Evolutionary conservation across 2,888 invertebrate genomes (phyloP).

Genomic region (Thymelicus sylvestris): DNA sequence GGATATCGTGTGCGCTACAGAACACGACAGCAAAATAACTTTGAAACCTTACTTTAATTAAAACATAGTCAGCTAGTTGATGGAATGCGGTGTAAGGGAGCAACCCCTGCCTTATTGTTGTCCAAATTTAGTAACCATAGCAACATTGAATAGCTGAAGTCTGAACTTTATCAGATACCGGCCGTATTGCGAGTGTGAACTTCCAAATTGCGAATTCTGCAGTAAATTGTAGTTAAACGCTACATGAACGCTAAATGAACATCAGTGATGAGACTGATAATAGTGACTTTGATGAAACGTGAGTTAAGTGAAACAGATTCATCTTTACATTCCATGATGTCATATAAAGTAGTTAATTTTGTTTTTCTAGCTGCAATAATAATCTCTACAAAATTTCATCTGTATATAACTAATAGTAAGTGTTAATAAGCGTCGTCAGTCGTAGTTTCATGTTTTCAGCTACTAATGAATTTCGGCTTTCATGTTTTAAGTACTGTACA

Average conservation of each 20-base stretch:
- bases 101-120: conserved; percentile 59
- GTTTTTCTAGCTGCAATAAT: conserved; percentile 25
- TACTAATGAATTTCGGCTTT: conserved; percentile 20
- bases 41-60: background rate
- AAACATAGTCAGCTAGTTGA: background rate
- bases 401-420: conserved; percentile 18
- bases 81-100: conserved; percentile 5
- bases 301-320: conserved; percentile 40
- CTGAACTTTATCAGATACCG: conserved; percentile 33
- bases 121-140: conserved; percentile 66
- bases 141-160: conserved; percentile 74
- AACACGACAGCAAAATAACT: background rate
- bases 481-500: conserved; percentile 25
- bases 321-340: conserved; percentile 16
- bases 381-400: conserved; percentile 27
- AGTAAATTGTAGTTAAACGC: background rate
- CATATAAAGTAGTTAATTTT: conserved; percentile 14
- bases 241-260: conserved; percentile 28
- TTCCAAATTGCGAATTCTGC: conserved; percentile 1
- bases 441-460: conserved; percentile 3
- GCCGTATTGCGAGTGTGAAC: background rate
- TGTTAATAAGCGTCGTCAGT: background rate
- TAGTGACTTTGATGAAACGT: conserved; percentile 38
- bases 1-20: no score
- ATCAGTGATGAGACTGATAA: conserved; percentile 30